Evolutionary conservation across 2,113 vertebrate species (phyloP).

Genomic region (Glaucidium brasilianum): DNA sequence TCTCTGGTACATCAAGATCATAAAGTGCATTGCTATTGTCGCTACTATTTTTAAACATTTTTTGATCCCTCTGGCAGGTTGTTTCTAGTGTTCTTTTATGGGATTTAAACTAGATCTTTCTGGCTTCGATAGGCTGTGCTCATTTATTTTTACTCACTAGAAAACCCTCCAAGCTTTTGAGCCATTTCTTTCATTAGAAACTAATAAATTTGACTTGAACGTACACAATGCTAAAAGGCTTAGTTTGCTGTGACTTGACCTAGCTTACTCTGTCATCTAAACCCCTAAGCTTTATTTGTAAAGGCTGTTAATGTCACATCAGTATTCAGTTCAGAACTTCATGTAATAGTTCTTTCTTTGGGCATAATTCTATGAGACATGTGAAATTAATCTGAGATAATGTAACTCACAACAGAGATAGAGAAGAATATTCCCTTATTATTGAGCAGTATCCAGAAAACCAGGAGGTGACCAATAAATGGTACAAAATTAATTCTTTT

Average conservation of each 20-base stretch:
- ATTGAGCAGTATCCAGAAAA: constrained; percentile 27
- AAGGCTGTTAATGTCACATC: constrained; percentile 37
- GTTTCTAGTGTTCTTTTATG: constrained; percentile 29
- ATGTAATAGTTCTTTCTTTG: constrained; percentile 24
- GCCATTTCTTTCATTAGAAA: constrained; percentile 60
- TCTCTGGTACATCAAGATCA: constrained; percentile 11
- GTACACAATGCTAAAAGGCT: constrained; percentile 49
- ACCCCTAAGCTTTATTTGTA: constrained; percentile 50
- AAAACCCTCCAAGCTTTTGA: constrained; percentile 54
- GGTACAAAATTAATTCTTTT: background rate
- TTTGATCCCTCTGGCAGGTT: constrained; percentile 46
- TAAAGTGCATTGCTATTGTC: constrained; percentile 14
- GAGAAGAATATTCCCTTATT: background rate
- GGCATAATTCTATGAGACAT: background rate
- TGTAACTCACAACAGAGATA: background rate
- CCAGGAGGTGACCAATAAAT: background rate
- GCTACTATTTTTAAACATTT: constrained; percentile 39
- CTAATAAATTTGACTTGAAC: constrained; percentile 67
- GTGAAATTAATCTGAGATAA: constrained; percentile 51
- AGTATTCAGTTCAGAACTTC: constrained; percentile 48
- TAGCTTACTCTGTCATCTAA: constrained; percentile 14
- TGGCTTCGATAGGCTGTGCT: background rate
- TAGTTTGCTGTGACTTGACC: constrained; percentile 19
- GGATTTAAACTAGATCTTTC: constrained; percentile 62
- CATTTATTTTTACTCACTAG: constrained; percentile 58